Evolutionary conservation across 1,140 invertebrate genomes (phyloP), one percentile per base, ranked within the genome.

Genomic region (Sitophilus oryzae): DNA sequence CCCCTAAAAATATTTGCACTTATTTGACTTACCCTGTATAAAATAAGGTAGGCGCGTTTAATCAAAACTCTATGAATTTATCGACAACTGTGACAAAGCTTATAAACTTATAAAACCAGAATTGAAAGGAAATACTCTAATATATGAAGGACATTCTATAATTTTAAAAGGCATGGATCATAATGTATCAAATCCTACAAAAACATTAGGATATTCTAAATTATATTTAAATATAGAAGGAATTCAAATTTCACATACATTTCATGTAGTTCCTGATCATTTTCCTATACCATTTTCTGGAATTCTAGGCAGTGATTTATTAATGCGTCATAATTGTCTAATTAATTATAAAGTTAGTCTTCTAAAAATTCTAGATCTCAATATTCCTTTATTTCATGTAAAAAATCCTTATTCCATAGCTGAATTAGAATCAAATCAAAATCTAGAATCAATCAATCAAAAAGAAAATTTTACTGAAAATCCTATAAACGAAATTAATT

Each of bases 271-370:
- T 8, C 5, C n/a, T 18, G 44, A 47, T 34, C 14, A 34, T 16
- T 47, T 47, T 15, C 44, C 44, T 47, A 47, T 47, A 15, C 10
- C 25, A 35, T 47, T 30, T 18, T 22, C 25, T 10, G 44, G 44
- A 8, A 47, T 47, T 14, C 10, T 47, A 5, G 30, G 44, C 20
- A 47, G 35, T 18, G 44, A 47, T 16, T 47, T 47, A 5, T 30
- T 47, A 8, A 34, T 34, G 18, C 25, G 5, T 20, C 18, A 34
- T 14, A 16, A 8, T 16, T 11, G 14, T 34, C 15, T 18, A 34
- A 47, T 44, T 10, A 20, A 47, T 21, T 47, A 47, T 20, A 25
- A 47, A 47, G 14, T 34, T 10, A 21, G 35, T 47, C 5, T 34
- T n/a, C 16, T 35, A 14, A 10, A 10, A 34, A 14, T 25, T 14